These are phyloP conservation scores for Chaetops frenatus DNA, from an alignment of 2,113 vertebrate genomes.

Conservation along the genomic window DNA sequence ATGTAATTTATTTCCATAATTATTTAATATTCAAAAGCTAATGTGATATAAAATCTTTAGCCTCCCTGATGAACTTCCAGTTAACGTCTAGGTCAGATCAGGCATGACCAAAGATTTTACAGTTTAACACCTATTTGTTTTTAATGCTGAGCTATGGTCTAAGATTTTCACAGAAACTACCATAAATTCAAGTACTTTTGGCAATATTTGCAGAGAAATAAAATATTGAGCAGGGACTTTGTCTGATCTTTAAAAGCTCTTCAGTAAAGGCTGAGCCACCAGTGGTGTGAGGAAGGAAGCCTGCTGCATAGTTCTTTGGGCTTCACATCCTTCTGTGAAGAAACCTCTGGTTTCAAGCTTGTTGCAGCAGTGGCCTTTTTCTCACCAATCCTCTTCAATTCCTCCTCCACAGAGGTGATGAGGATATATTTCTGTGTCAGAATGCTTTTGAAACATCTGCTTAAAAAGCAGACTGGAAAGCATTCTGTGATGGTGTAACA, in stretches of 20 bases:
- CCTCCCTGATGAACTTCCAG: neutral
- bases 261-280: neutral
- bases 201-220: neutral
- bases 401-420: neutral
- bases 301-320: accelerated
- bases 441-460: neutral
- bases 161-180: neutral
- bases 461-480: neutral
- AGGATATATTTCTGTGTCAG: neutral
- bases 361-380: neutral
- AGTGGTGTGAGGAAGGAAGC: neutral
- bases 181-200: neutral
- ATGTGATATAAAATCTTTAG: neutral
- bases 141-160: neutral
- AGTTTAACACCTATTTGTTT: neutral
- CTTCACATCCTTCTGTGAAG: neutral
- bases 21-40: neutral
- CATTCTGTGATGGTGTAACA: neutral
- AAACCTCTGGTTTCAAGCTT: neutral
- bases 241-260: neutral
- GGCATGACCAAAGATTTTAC: neutral
- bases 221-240: neutral
- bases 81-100: neutral
- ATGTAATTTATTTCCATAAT: neutral
- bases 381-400: neutral